These are phyloP conservation scores for Gadopsis bispinosus DNA, from an alignment of 2,797 vertebrate species.

Conservation along the genomic window DNA sequence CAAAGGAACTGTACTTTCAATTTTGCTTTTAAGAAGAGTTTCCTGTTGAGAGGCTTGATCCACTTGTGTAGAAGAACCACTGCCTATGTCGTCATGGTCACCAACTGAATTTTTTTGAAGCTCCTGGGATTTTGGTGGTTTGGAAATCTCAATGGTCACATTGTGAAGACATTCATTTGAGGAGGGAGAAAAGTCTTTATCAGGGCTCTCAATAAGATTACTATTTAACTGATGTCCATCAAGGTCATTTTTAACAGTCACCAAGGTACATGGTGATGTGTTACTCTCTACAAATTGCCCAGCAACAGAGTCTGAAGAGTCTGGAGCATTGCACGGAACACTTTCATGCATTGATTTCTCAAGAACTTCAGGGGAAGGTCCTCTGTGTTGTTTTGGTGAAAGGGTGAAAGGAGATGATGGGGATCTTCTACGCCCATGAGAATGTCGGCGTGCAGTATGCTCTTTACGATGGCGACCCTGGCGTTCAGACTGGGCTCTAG, in stretches of 20 bases:
- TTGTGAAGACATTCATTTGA: constrained; percentile 36
- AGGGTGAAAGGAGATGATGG: constrained; percentile 57
- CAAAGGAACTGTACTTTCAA: constrained; percentile 70
- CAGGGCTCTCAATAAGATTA: constrained; percentile 30
- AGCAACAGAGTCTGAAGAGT: constrained; percentile 71
- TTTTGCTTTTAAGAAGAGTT: constrained; percentile 54
- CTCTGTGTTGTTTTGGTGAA: constrained; percentile 70
- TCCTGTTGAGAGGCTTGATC: constrained; percentile 45
- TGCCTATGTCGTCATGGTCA: constrained; percentile 10
- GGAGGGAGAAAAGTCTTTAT: constrained; percentile 37
- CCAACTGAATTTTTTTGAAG: constrained; percentile 29
- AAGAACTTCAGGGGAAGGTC: constrained; percentile 75
- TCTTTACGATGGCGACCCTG: constrained; percentile 71
- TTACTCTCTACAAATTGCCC: constrained; percentile 80
- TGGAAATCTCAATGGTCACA: constrained; percentile 62
- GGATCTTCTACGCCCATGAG: constrained; percentile 77
- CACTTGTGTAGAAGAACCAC: constrained; percentile 29
- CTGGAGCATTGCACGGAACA: constrained; percentile 52
- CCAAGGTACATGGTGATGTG: constrained; percentile 27
- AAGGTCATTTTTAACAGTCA: constrained; percentile 60
- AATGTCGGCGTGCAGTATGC: constrained; percentile 69
- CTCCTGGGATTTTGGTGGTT: constrained; percentile 33
- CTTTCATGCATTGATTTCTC: constrained; percentile 73
- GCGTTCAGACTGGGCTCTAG: constrained; percentile 70
- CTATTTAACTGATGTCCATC: constrained; percentile 50